Percentiles rank a stretch among this genome's conserved stretches.
Evolutionary conservation across 2,113 vertebrate species (phyloP).

Genomic region (Isurus oxyrinchus): DNA sequence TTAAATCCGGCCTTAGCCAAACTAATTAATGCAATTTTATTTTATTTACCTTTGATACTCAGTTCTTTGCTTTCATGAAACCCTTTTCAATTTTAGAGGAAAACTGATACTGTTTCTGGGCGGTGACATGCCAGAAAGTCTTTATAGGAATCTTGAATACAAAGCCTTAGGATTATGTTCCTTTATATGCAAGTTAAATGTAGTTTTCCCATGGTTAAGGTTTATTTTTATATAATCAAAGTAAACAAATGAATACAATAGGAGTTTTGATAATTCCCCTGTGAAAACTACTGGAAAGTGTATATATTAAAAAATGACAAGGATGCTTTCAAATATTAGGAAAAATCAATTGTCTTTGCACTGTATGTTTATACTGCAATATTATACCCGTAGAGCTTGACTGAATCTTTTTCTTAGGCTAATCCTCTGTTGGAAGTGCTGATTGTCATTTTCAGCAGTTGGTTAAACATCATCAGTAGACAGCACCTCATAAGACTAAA

Average conservation of each 20-base stretch:
- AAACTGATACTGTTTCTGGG: conserved; percentile 19
- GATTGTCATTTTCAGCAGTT: background rate
- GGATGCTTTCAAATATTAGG: background rate
- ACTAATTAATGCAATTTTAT: background rate
- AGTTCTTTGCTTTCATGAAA: background rate
- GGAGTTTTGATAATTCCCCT: background rate
- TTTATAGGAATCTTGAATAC: background rate
- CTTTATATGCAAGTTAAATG: background rate
- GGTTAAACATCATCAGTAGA: background rate
- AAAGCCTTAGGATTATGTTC: conserved; percentile 4
- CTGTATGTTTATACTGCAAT: background rate
- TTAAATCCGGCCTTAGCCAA: background rate
- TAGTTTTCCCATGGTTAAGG: conserved; percentile 9
- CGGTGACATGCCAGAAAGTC: background rate
- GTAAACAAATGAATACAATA: background rate
- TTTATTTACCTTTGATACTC: conserved; percentile 15
- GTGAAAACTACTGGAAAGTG: background rate
- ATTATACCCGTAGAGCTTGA: background rate
- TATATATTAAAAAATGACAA: background rate
- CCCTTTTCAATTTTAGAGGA: background rate
- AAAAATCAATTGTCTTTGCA: background rate
- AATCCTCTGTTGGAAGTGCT: background rate
- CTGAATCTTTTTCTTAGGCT: background rate
- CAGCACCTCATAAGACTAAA: background rate
- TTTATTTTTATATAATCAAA: conserved; percentile 26